These are phyloP conservation scores for Prionailurus viverrinus DNA, from an alignment of 2,113 vertebrate genomes.

Conservation along the genomic window DNA sequence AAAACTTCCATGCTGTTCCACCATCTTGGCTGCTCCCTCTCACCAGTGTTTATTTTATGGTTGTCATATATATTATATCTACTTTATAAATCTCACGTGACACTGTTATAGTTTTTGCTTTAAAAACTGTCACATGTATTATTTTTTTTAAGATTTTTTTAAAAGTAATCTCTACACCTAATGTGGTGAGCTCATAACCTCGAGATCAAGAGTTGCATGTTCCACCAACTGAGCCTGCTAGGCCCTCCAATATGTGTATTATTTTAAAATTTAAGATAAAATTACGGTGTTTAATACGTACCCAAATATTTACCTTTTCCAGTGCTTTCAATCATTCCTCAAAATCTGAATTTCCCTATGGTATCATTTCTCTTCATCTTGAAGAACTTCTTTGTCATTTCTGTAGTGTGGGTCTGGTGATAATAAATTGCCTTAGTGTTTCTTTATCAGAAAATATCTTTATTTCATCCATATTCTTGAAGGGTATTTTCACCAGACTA, in stretches of 20 bases:
- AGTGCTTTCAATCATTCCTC: not conserved
- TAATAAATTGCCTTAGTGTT: conserved; percentile 18
- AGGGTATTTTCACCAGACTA: not conserved
- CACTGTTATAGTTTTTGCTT: not conserved
- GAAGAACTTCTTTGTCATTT: not conserved
- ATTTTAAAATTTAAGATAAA: not conserved
- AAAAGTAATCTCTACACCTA: not conserved
- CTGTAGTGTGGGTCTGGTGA: not conserved
- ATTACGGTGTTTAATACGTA: not conserved
- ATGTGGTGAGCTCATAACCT: not conserved
- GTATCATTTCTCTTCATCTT: not conserved
- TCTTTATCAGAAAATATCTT: not conserved
- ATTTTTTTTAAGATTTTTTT: not conserved
- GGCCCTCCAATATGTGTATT: not conserved
- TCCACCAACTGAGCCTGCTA: not conserved
- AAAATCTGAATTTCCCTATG: not conserved
- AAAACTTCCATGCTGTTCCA: no score
- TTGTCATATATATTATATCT: not conserved
- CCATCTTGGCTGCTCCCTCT: no score
- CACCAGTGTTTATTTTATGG: not conserved
- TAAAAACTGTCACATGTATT: not conserved
- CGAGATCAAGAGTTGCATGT: not conserved
- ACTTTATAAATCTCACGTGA: not conserved
- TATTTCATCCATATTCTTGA: conserved; percentile 1
- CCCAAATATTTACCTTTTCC: not conserved